These are phyloP conservation scores for Osmerus eperlanus DNA, from an alignment of 2,113 vertebrate genomes.

Conservation along the genomic window DNA sequence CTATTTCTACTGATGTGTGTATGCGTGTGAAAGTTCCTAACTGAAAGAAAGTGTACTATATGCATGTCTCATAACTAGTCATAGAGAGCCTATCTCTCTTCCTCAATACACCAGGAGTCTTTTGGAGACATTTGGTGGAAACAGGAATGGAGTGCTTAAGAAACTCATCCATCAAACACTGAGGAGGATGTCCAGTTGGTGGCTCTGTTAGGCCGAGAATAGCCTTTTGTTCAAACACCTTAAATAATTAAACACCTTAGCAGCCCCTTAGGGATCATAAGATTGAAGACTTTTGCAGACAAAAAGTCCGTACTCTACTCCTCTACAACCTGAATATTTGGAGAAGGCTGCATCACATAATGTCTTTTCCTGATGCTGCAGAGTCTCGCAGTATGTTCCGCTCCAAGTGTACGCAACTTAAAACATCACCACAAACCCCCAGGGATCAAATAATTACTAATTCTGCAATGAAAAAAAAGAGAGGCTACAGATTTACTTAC, in stretches of 20 bases:
- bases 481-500: constrained; percentile 84
- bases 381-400: constrained; percentile 66
- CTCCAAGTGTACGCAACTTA: constrained; percentile 73
- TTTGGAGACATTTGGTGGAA: constrained; percentile 52
- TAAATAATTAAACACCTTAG: constrained; percentile 77
- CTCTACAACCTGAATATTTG: constrained; percentile 48
- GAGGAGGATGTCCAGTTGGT: constrained; percentile 64
- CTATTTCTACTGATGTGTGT: no score
- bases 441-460: constrained; percentile 88
- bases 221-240: constrained; percentile 75
- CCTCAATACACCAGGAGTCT: constrained; percentile 27
- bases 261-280: constrained; percentile 58
- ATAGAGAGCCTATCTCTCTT: neutral
- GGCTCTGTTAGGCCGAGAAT: constrained; percentile 68
- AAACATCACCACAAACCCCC: constrained; percentile 82
- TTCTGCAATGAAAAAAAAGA: constrained; percentile 68
- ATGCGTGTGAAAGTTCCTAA: no score
- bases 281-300: constrained; percentile 60
- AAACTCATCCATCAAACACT: constrained; percentile 59
- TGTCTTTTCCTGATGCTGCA: constrained; percentile 85
- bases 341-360: constrained; percentile 63
- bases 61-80: no score
- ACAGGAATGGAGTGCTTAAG: constrained; percentile 42
- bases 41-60: no score
- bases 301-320: neutral